Evolutionary conservation across 2,113 vertebrate species (phyloP), one percentile per base, ranked within the genome.

Genomic region (Zosterops hypoxanthus): DNA sequence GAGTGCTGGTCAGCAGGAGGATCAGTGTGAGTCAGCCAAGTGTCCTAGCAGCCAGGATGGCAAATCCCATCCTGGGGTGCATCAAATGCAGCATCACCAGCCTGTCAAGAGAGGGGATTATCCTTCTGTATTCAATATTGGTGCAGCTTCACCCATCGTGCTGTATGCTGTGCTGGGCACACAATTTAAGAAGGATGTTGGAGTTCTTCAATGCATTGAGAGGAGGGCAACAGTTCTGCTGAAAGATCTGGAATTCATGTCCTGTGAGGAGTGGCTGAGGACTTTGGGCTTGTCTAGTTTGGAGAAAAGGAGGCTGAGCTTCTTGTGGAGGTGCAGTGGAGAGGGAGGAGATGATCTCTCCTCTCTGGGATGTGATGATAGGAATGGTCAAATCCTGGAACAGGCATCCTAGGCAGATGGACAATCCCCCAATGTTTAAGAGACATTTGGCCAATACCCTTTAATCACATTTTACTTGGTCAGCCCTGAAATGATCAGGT

Each of bases 111-210:
- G 34, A 34, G 34, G 8, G 2, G 16, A 4, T 79, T n/a, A 6
- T 31, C 8, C 16, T 9, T 46, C 28, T 55, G 6, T 41, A 1
- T 75, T 53, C 6, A 53, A 6, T n/a, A 34, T 0, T 68, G n/a
- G 5, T 53, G 41, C 0, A 0, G n/a, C 17, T 29, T 76, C 61
- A 41, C 2, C 16, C 13, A 3, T 5, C 33, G 24, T 15, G 1
- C 13, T 47, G 5, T 19, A n/a, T 53, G 47, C 33, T 41, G 11
- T 31, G 9, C 39, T 41, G 41, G 55, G 29, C 8, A 39, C 34
- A 76, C 14, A 76, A 5, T 1, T 26, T 34, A 19, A 34, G n/a
- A 60, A 10, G 31, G 6, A 6, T 49, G 6, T 10, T 63, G 11
- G 22, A 6, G 9, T 69, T 11, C 24, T 61, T 82, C 7, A 82